Evolutionary conservation across 2,113 vertebrate species (phyloP), one percentile per base, ranked within the genome.

Genomic region (Tiliqua scincoides): DNA sequence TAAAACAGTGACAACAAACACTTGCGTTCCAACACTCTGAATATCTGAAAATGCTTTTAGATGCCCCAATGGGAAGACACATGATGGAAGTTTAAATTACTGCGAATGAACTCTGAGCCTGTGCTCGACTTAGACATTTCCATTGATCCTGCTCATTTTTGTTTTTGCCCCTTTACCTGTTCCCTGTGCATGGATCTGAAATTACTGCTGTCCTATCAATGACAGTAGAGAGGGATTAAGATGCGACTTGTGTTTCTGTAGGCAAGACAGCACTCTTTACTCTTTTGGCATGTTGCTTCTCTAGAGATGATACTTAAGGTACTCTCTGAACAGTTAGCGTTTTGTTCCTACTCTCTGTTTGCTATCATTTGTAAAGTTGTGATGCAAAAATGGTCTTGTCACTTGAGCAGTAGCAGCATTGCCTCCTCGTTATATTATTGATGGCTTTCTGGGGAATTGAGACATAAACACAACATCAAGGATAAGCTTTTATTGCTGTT

Each of bases 391-490:
- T 78, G 87, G 68, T 91, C 89, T 72, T 95, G 93, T 94, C 94
- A 94, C 89, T 89, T 73, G 91, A 93, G 88, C 91, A 82, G 83
- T 43, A 90, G 8, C 3, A 88, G 83, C 83, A 54, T 63, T 89
- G 91, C 82, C 71, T 94, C 89, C 93, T 94, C 92, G 91, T 90
- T 95, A 94, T 90, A 89, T 94, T 94, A 93, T 80, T 93, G 89
- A 93, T 93, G 88, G 86, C 77, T 95, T 96, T 93, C 93, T 93
- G 73, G 92, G 94, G 84, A 92, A 93, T 70, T 95, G 90, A 93
- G 86, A 88, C 30, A 85, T 92, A 93, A 94, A 91, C 87, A 93
- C 35, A 90, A 84, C 92, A 89, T 86, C 85, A 83, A 83, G 52
- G 65, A 91, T 93, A 88, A 94, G 81, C 68, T 93, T 95, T 95